Conservation (phyloP, 2,888 invertebrate species). For the Drosophila antonietae region DNA sequence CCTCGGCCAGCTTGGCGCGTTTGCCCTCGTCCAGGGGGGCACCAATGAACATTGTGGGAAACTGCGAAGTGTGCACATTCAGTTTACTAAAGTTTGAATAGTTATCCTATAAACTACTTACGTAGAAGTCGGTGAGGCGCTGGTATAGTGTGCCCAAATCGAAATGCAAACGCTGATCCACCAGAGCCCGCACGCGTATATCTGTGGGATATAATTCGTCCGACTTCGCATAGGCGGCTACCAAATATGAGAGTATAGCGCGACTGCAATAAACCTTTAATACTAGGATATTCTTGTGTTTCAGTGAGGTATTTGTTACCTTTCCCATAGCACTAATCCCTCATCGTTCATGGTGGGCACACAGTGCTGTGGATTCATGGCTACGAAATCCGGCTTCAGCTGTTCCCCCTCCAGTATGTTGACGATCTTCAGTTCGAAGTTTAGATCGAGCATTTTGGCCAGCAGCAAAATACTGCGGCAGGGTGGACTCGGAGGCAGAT, state of each 20-base stretch:
- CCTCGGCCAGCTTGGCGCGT: conserved; percentile 86
- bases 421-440: conserved; percentile 87
- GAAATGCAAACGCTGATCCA: conserved; percentile 87
- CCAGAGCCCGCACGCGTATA: conserved; percentile 86
- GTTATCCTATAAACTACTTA: conserved; percentile 80
- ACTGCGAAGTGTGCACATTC: conserved; percentile 70
- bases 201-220: conserved; percentile 87
- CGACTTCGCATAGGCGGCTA: conserved; percentile 87
- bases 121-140: conserved; percentile 86
- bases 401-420: conserved; percentile 87
- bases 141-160: conserved; percentile 86
- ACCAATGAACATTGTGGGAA: conserved; percentile 85
- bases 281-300: too few species aligned
- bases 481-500: conserved; percentile 87
- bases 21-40: conserved; percentile 85
- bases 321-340: conserved; percentile 86
- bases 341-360: conserved; percentile 87
- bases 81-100: neutral
- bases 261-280: conserved; percentile 68
- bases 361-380: conserved; percentile 86
- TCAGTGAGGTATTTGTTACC: conserved; percentile 61
- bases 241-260: conserved; percentile 87
- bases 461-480: conserved; percentile 87
- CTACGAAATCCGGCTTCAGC: conserved; percentile 87
- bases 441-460: conserved; percentile 87